Conservation (phyloP, 2,113 vertebrate species). For the Prietella phreatophila region DNA sequence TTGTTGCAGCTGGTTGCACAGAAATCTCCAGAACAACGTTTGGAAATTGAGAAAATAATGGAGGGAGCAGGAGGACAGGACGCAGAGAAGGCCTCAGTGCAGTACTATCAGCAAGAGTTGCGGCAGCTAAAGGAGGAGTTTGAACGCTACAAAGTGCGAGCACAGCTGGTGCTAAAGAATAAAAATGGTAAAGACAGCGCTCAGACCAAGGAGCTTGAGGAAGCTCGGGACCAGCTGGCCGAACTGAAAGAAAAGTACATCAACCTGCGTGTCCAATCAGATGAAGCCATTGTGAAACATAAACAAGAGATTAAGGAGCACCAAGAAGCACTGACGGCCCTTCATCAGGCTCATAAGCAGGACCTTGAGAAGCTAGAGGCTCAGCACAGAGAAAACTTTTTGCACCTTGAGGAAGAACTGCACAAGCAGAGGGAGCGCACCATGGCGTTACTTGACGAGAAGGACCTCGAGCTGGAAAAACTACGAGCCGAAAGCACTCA, state of each 20-base stretch:
- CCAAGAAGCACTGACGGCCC: slow-evolving; percentile 64
- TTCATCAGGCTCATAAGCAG: slow-evolving; percentile 80
- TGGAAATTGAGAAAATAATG: slow-evolving; percentile 70
- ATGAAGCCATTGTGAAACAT: slow-evolving; percentile 74
- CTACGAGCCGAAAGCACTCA: slow-evolving; percentile 69
- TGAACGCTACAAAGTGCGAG: slow-evolving; percentile 89
- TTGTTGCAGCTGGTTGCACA: slow-evolving; percentile 75
- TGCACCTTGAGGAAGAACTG: slow-evolving; percentile 86
- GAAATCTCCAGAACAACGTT: slow-evolving; percentile 63
- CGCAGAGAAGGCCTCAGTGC: slow-evolving; percentile 68
- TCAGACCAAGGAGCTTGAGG: slow-evolving; percentile 83
- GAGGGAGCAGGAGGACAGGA: slow-evolving; percentile 53
- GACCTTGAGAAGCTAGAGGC: slow-evolving; percentile 77
- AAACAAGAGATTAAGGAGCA: slow-evolving; percentile 70
- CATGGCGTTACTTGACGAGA: slow-evolving; percentile 84
- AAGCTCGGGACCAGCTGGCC: slow-evolving; percentile 80
- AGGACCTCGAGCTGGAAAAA: slow-evolving; percentile 87
- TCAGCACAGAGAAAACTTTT: slow-evolving; percentile 75
- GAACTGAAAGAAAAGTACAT: slow-evolving; percentile 90
- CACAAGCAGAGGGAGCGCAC: slow-evolving; percentile 88
- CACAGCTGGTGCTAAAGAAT: slow-evolving; percentile 88
- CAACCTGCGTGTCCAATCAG: slow-evolving; percentile 78
- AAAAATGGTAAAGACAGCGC: slow-evolving; percentile 81
- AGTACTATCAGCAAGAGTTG: slow-evolving; percentile 86
- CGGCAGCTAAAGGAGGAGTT: slow-evolving; percentile 91